Base-by-base conservation (phyloP, 2,113 vertebrate species). In the Petroica traversi region DNA sequence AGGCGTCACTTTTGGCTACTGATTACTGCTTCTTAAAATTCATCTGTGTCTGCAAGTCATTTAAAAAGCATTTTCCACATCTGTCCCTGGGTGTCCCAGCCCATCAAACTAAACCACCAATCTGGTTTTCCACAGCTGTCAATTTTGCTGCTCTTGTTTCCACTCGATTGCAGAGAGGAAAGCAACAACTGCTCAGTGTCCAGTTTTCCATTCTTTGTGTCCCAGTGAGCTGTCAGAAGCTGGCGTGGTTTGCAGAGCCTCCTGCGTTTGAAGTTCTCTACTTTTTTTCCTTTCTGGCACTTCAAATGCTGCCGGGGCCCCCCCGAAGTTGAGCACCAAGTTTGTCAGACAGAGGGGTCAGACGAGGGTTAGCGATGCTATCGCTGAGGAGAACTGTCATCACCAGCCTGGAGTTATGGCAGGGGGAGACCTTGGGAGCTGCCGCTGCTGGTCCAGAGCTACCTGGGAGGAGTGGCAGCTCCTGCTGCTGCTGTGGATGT, bases 21-120 rank as follows among this genome's bases (percentile, higher is more conserved):
- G 93, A 97, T 96, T 96, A 95, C 89, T 88, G 89, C 94, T 97
- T 97, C 97, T 97, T 97, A 96, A 97, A 97, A 97, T 97, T 96
- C 96, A 90, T 93, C 95, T 59, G 43, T 29, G 34, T 88, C 95
- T 84, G 0, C 93, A 79, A 77, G 89, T 71, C 46, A 86, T 86
- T 95, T 93, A 71, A 94, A 96, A 94, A 92, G 89, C 91, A 61
- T 96, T 97, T 95, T 95, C 92, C 86, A 91, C 91, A 84, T 97
- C 95, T 95, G 81, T 83, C 93, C 80, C 40, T 69, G 83, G 54
- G 85, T 91, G 91, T 94, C 93, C 66, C 78, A 82, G 81, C 94
- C 90, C 85, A 67, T 91, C 69, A 38, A n/a, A 59, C 72, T 78
- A 92, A 96, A 91, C 87, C 94, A 95, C 95, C 95, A 95, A 49